Conservation (phyloP, 2,888 invertebrate genomes). For the Latrodectus hesperus region DNA sequence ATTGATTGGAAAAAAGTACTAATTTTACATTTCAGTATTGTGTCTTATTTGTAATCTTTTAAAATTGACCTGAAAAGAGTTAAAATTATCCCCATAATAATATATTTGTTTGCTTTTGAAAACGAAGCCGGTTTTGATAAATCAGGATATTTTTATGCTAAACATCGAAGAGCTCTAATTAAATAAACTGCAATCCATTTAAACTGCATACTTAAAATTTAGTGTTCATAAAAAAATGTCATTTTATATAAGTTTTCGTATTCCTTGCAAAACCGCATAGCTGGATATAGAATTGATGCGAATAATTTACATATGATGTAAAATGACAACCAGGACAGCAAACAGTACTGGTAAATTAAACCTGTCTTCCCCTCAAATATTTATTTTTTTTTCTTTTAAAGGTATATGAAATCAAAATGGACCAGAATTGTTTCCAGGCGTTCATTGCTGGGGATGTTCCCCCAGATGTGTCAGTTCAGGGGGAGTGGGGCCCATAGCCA, state of each 20-base stretch:
- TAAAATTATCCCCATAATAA: too few species aligned
- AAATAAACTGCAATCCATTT: too few species aligned
- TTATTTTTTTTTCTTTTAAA: not conserved
- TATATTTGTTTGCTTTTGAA: too few species aligned
- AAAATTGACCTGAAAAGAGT: too few species aligned
- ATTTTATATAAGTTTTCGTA: not conserved
- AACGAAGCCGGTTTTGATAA: too few species aligned
- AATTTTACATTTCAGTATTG: too few species aligned
- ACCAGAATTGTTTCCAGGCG: constrained; percentile 26
- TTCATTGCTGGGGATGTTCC: constrained; percentile 66
- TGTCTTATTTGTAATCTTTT: too few species aligned
- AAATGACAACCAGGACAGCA: constrained; percentile 30
- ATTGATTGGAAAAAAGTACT: too few species aligned
- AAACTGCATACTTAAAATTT: too few species aligned
- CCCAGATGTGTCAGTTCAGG: constrained; percentile 66
- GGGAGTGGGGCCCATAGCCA: constrained; percentile 69
- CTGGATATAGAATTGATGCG: constrained; percentile 28
- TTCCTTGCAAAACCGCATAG: constrained; percentile 32
- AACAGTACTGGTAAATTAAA: constrained; percentile 49
- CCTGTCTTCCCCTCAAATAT: constrained; percentile 40
- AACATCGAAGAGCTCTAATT: too few species aligned
- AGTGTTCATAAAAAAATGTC: too few species aligned
- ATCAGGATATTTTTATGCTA: too few species aligned
- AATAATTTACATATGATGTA: constrained; percentile 49
- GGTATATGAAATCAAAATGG: constrained; percentile 15